Evolutionary conservation across 2,113 vertebrate species (phyloP).

Genomic region (Gracilinanus agilis): DNA sequence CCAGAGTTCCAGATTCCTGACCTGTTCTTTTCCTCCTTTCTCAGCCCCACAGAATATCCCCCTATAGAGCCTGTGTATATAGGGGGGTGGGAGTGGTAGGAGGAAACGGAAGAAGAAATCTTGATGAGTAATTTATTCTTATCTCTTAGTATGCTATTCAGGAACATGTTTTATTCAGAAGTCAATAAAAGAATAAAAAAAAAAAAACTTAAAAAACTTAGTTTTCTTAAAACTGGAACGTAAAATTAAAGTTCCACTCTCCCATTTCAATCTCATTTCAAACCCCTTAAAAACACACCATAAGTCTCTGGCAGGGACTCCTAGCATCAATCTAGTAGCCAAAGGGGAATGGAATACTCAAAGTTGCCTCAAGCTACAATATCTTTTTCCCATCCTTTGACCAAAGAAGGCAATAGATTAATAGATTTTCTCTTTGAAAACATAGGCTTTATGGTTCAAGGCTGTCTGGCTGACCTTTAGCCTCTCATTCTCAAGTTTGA

Average conservation of each 20-base stretch:
- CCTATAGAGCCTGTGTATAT: not conserved
- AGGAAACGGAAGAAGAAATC: not conserved
- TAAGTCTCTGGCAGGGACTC: not conserved
- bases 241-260: not conserved
- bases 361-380: not conserved
- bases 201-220: too few relatives aligned
- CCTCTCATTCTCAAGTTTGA: constrained; percentile 90
- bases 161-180: not conserved
- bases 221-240: not conserved
- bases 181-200: not conserved
- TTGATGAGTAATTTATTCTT: not conserved
- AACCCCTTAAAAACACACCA: not conserved
- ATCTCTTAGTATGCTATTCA: not conserved
- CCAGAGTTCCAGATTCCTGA: not conserved
- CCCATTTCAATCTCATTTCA: not conserved
- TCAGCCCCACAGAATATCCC: not conserved
- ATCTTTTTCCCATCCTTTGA: not conserved
- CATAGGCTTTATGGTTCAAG: not conserved
- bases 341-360: not conserved
- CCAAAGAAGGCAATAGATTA: not conserved
- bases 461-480: constrained; percentile 86
- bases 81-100: not conserved
- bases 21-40: not conserved
- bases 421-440: not conserved
- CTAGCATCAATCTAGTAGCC: not conserved